These are phyloP conservation scores for Apoda limacodes DNA, from an alignment of 2,888 invertebrate species.

Conservation along the genomic window DNA sequence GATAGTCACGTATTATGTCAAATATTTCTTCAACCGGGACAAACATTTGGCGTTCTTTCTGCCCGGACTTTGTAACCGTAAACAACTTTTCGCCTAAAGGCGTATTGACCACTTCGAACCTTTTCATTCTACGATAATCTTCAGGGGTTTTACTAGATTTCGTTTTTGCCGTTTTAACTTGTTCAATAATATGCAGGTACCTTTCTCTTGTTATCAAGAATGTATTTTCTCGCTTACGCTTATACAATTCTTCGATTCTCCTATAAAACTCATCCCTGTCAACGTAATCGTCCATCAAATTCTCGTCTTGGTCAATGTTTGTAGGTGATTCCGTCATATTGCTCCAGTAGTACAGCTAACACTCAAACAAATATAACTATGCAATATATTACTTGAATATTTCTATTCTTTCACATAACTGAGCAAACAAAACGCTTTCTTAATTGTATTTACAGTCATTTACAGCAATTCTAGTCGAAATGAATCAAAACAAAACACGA, in stretches of 20 bases:
- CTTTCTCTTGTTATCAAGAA: conserved; percentile 29
- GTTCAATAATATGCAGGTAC: conserved; percentile 27
- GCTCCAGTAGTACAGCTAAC: too few species aligned
- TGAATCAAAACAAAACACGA: too few species aligned
- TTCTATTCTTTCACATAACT: too few species aligned
- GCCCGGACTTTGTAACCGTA: conserved; percentile 19
- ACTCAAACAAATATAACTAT: too few species aligned
- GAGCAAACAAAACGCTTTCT: too few species aligned
- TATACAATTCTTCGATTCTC: conserved; percentile 26
- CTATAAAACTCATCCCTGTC: conserved; percentile 31
- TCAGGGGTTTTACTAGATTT: conserved; percentile 24
- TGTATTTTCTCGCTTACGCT: conserved; percentile 27
- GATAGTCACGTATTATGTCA: conserved; percentile 34
- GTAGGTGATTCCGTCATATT: too few species aligned
- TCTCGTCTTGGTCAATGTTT: too few species aligned
- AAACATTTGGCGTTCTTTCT: conserved; percentile 23
- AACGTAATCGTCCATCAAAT: too few species aligned
- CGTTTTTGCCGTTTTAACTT: conserved; percentile 29
- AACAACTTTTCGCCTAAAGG: conserved; percentile 31
- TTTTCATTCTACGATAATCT: conserved; percentile 35
- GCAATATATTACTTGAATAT: too few species aligned
- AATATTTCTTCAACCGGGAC: conserved; percentile 37
- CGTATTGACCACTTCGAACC: conserved; percentile 29
- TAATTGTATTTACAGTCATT: too few species aligned
- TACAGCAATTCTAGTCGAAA: too few species aligned